phyloP scores from a whole-genome alignment of 2,888 invertebrate genomes.

The Melieria picta region DNA sequence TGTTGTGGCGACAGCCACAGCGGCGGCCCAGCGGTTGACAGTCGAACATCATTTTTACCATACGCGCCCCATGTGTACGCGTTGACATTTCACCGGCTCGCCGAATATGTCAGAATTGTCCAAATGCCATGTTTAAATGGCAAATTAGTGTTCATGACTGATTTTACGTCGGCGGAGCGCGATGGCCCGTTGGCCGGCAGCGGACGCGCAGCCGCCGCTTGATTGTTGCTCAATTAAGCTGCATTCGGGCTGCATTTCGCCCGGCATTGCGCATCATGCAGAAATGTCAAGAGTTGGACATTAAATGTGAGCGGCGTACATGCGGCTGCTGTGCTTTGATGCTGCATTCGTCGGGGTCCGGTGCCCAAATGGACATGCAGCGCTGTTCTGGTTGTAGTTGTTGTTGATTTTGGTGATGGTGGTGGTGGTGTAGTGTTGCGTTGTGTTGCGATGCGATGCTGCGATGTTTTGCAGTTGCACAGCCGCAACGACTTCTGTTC shows the following conservation, averaged over 20 bases:
- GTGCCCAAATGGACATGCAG: no score
- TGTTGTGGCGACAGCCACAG: slow-evolving; percentile 34
- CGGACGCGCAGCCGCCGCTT: slow-evolving; percentile 1
- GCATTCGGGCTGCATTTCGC: slow-evolving; percentile 41
- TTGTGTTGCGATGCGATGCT: no score
- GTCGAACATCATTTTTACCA: background rate
- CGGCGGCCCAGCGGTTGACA: slow-evolving; percentile 29
- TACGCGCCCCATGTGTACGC: slow-evolving; percentile 39
- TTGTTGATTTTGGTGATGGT: no score
- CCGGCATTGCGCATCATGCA: background rate
- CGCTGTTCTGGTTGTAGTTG: no score
- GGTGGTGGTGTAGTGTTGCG: no score
- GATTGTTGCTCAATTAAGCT: slow-evolving; percentile 56
- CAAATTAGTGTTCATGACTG: slow-evolving; percentile 65
- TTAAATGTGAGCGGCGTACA: slow-evolving; percentile 6
- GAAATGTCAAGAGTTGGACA: slow-evolving; percentile 24
- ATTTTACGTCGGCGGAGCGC: slow-evolving; percentile 44
- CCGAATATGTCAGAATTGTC: slow-evolving; percentile 63
- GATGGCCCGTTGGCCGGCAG: background rate
- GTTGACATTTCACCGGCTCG: slow-evolving; percentile 48
- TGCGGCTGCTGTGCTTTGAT: slow-evolving; percentile 14
- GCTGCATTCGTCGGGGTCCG: background rate
- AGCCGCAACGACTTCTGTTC: slow-evolving; percentile 4
- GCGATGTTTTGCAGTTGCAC: background rate
- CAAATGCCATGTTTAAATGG: slow-evolving; percentile 65